Evolutionary conservation across 1,140 invertebrate genomes (phyloP), one percentile per base, ranked within the genome.

Genomic region (Hyles vespertilio): DNA sequence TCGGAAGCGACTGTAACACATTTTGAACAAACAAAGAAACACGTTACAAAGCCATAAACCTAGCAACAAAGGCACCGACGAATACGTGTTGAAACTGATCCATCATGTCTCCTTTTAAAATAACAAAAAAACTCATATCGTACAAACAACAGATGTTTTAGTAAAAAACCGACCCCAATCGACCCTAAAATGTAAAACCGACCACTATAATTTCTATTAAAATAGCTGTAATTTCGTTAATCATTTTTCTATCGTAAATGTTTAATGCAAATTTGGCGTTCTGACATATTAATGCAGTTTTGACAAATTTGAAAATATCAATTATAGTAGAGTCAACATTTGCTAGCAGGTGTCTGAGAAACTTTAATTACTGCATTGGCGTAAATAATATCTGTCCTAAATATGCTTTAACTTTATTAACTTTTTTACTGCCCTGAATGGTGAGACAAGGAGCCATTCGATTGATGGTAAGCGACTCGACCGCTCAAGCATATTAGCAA

Each of bases 41-140:
- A 85, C 85, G 87, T 88, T 88, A 86, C 84, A 83, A 83, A 84
- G 77, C 83, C 80, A 84, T 88, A 88, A 88, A 88, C 70, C 78
- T 73, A 74, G 68, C 81, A 81, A 85, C 85, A 88, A 88, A 88
- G 81, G 73, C 69, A 76, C 85, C 85, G 85, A 78, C 83, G 72
- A 79, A 74, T 85, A 85, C 75, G 84, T 84, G 85, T 88, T 88
- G 85, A 88, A 87, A 87, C 85, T 87, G 85, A 88, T 88, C 84
- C 84, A 87, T 88, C 85, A 87, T 85, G 85, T 87, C 84, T 85
- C 82, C 84, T 88, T 88, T 85, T 87, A 78, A 85, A 85, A 88
- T 84, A 84, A 85, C 79, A 85, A 86, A 88, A 68, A 84, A 74
- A 83, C 79, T 81, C 81, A 78, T 81, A 79, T 74, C 76, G 78